A percentile compares a stretch with the other conserved stretches of the same genome.
These are phyloP conservation scores for Muricea muricata DNA, from an alignment of 92 coral and sea anemone species.

Conservation along the genomic window DNA sequence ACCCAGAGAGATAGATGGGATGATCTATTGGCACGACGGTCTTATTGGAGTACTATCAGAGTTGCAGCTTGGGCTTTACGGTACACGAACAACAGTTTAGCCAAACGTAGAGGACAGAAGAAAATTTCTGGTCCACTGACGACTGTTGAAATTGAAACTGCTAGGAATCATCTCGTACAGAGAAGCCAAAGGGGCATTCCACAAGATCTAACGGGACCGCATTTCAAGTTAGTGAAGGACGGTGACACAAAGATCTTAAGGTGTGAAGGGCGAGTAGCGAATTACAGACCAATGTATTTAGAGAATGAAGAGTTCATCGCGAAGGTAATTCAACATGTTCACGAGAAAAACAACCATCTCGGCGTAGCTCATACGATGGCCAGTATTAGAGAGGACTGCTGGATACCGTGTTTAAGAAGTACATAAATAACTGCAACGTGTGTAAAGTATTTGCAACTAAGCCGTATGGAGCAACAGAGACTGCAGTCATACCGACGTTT, in stretches of 20 bases:
- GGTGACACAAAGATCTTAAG: conserved; percentile 51
- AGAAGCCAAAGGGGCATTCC: conserved; percentile 39
- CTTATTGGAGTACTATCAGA: too few species aligned
- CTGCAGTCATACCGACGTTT: conserved; percentile 53
- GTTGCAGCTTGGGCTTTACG: too few species aligned
- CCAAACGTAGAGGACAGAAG: too few species aligned
- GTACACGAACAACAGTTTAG: too few species aligned
- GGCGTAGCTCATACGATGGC: conserved; percentile 76
- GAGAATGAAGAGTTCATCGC: conserved; percentile 64
- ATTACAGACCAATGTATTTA: conserved; percentile 68
- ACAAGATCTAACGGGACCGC: conserved; percentile 23
- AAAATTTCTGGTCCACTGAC: too few species aligned
- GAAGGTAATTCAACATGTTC: conserved; percentile 65
- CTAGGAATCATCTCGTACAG: conserved; percentile 53
- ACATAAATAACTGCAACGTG: conserved; percentile 62
- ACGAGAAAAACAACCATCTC: conserved; percentile 59
- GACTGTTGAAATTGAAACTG: conserved; percentile 4
- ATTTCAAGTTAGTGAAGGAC: conserved; percentile 45
- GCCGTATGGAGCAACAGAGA: conserved; percentile 64
- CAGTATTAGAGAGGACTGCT: conserved; percentile 65
- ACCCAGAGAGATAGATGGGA: too few species aligned
- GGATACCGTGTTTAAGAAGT: conserved; percentile 69
- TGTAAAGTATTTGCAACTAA: too few species aligned
- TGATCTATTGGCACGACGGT: too few species aligned
- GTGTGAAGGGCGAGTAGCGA: conserved; percentile 65